phyloP scores from a whole-genome alignment of 2,797 vertebrate genomes.

The Myiotriccus ornatus region DNA sequence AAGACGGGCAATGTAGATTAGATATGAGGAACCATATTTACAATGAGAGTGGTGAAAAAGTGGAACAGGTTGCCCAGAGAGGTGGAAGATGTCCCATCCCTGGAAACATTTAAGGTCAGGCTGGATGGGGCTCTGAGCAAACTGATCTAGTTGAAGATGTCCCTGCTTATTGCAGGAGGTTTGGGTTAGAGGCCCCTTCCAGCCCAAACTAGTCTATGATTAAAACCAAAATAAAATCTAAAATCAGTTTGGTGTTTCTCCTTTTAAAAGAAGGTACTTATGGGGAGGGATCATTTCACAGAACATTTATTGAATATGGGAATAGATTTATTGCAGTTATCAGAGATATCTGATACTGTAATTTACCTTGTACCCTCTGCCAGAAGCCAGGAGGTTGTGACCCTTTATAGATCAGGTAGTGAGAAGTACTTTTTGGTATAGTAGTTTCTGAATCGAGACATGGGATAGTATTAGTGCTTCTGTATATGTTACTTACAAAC shows the following conservation, averaged over 20 bases:
- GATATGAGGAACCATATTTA: background rate
- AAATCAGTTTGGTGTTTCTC: background rate
- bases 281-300: background rate
- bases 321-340: background rate
- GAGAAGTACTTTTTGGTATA: background rate
- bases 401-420: background rate
- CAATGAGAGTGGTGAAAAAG: accelerated
- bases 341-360: background rate
- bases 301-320: background rate
- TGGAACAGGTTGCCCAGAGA: background rate
- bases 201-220: background rate
- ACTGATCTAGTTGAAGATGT: background rate
- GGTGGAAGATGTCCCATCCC: background rate
- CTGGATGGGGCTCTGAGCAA: background rate
- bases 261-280: background rate
- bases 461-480: background rate
- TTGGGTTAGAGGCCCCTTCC: background rate
- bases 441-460: background rate
- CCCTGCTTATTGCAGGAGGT: accelerated
- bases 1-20: background rate
- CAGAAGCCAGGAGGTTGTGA: background rate
- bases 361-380: background rate
- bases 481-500: background rate
- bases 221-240: background rate
- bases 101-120: background rate